Evolutionary conservation across 1,140 invertebrate genomes (phyloP).

Genomic region (Chelonus insularis): DNA sequence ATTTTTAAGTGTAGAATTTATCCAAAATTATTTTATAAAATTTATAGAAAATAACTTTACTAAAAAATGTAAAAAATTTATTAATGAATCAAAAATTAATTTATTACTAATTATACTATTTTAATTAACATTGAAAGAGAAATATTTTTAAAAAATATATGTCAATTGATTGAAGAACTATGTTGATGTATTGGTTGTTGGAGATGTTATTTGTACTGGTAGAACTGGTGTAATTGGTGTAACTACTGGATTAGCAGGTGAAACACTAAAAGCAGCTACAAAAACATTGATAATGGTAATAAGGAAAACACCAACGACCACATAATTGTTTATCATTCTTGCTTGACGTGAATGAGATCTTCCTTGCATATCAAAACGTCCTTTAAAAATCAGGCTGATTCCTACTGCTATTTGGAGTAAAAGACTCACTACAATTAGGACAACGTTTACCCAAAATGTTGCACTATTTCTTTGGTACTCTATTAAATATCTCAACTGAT

Average conservation of each 20-base stretch:
- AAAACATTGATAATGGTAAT: constrained; percentile 72
- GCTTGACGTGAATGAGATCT: constrained; percentile 54
- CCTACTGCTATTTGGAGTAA: constrained; percentile 67
- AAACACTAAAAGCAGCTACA: constrained; percentile 68
- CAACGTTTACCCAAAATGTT: constrained; percentile 62
- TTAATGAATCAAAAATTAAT: no score
- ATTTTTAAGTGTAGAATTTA: no score
- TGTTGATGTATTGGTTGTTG: no score
- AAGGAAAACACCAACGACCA: constrained; percentile 67
- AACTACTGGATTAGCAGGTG: constrained; percentile 20
- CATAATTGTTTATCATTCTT: constrained; percentile 65
- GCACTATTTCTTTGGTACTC: constrained; percentile 62
- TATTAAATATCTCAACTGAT: constrained; percentile 80
- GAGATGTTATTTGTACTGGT: no score
- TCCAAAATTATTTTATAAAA: no score
- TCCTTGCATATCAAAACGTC: constrained; percentile 61
- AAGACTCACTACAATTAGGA: constrained; percentile 63
- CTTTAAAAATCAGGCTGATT: constrained; percentile 68
- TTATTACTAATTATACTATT: no score
- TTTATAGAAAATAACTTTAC: no score
- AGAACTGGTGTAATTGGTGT: no score
- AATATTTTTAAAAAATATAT: no score
- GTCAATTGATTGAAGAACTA: no score
- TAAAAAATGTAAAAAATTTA: no score
- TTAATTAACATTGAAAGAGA: no score